A percentile compares a stretch with the other conserved stretches of the same genome.
These are phyloP conservation scores for Rana temporaria DNA, from an alignment of 2,113 vertebrate species.

Conservation along the genomic window DNA sequence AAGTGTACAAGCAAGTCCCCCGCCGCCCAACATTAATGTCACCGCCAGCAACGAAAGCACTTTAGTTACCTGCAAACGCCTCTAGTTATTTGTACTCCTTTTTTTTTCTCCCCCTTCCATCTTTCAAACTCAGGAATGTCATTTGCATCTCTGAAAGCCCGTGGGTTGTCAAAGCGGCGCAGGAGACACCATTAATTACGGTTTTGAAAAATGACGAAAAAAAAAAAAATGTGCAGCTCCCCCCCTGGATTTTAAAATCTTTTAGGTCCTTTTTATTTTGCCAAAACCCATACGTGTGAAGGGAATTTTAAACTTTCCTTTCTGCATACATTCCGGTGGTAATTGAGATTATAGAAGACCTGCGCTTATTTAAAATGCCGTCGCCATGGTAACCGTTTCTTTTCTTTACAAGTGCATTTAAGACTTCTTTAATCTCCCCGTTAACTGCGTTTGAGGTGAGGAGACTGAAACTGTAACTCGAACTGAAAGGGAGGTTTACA, in stretches of 20 bases:
- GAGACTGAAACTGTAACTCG: neutral
- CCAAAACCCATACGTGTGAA: neutral
- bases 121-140: neutral
- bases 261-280: neutral
- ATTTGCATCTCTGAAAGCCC: conserved; percentile 6
- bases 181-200: neutral
- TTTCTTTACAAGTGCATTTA: neutral
- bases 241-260: neutral
- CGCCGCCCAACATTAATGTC: neutral
- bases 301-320: neutral
- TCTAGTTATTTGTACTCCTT: neutral
- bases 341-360: neutral
- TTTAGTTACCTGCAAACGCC: neutral
- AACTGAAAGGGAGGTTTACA: neutral
- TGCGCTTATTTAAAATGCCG: neutral
- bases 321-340: neutral
- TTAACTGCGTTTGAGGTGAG: neutral
- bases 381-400: neutral
- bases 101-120: neutral
- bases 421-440: neutral
- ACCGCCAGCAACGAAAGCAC: neutral
- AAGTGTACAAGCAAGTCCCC: no score
- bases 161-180: neutral
- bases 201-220: neutral
- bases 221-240: neutral